These are phyloP conservation scores for Columba livia DNA, from an alignment of 2,113 vertebrate genomes.

Conservation along the genomic window DNA sequence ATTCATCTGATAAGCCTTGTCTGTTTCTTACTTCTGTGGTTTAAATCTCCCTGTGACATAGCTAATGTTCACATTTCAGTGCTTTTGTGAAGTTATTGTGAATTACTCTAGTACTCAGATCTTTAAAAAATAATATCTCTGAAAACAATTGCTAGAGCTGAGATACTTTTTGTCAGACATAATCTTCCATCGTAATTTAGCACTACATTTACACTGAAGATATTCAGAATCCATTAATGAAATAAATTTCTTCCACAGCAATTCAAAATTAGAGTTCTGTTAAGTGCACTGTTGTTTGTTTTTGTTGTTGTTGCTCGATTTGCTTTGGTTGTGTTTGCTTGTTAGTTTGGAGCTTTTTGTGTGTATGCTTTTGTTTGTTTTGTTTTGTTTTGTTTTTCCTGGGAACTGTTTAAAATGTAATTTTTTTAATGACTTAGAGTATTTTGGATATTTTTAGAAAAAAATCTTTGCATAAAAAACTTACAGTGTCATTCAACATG, in stretches of 20 bases:
- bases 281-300: rapidly evolving
- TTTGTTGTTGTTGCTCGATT: not conserved
- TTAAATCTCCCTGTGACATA: not conserved
- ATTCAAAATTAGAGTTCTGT: not conserved
- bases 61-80: not conserved
- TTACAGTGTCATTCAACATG: rapidly evolving
- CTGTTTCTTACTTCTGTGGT: not conserved
- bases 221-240: not conserved
- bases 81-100: not conserved
- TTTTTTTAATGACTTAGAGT: not conserved
- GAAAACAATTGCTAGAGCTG: not conserved
- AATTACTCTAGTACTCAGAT: not conserved
- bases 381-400: not conserved
- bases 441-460: rapidly evolving
- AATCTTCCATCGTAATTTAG: not conserved
- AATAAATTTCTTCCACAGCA: not conserved
- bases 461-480: not conserved
- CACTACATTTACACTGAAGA: not conserved
- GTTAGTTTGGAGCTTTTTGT: too few species aligned
- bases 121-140: not conserved
- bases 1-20: not conserved
- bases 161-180: not conserved
- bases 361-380: not conserved
- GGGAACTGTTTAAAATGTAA: not conserved
- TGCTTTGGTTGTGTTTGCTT: too few species aligned